Conservation (phyloP, 2,113 vertebrate species). For the Oplegnathus fasciatus region DNA sequence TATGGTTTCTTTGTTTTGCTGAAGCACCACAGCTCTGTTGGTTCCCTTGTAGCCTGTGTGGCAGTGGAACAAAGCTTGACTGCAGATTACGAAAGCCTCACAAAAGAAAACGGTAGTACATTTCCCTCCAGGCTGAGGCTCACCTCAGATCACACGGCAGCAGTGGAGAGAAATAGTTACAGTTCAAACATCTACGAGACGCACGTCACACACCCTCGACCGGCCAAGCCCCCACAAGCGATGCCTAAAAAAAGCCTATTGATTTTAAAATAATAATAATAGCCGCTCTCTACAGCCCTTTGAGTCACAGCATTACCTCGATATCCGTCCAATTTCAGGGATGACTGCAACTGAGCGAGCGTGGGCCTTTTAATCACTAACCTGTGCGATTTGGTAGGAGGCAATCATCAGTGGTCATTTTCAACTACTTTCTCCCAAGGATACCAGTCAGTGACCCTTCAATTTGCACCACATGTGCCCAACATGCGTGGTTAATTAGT, state of each 20-base stretch:
- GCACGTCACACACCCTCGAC: slow-evolving; percentile 23
- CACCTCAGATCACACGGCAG: slow-evolving; percentile 59
- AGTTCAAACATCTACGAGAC: slow-evolving; percentile 37
- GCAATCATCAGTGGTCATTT: slow-evolving; percentile 57
- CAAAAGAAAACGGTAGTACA: slow-evolving; percentile 63
- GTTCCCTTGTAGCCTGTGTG: slow-evolving; percentile 42
- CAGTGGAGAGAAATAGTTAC: slow-evolving; percentile 37
- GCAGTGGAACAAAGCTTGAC: slow-evolving; percentile 54
- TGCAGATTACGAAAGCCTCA: slow-evolving; percentile 63
- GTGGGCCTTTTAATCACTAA: slow-evolving; percentile 59
- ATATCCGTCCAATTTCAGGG: slow-evolving; percentile 71
- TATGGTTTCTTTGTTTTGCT: slow-evolving; percentile 41
- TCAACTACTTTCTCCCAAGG: slow-evolving; percentile 42
- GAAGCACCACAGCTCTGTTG: neutral
- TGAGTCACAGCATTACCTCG: slow-evolving; percentile 36
- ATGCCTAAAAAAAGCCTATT: slow-evolving; percentile 45
- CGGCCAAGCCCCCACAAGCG: slow-evolving; percentile 6
- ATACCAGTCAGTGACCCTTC: slow-evolving; percentile 31
- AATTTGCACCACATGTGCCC: slow-evolving; percentile 16
- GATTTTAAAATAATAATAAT: slow-evolving; percentile 70
- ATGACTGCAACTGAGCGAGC: slow-evolving; percentile 51
- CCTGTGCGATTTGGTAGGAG: slow-evolving; percentile 35
- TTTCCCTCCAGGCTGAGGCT: slow-evolving; percentile 56
- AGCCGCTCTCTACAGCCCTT: slow-evolving; percentile 28
- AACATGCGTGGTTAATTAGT: slow-evolving; percentile 10